Conservation (phyloP, 2,797 vertebrate species). For the Borostomias antarcticus region DNA sequence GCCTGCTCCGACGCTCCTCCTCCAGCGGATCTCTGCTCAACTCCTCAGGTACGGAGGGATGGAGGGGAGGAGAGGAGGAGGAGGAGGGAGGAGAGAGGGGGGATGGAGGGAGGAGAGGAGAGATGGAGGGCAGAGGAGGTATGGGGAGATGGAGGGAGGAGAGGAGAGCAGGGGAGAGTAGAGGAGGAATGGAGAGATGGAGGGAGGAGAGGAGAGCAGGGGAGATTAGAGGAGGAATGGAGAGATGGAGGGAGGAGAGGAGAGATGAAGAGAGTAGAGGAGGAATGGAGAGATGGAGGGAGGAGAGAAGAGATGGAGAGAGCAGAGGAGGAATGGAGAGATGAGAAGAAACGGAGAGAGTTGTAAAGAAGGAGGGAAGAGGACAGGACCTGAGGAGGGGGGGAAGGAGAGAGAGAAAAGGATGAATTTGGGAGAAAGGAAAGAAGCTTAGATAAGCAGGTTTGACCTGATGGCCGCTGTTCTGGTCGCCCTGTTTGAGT, state of each 20-base stretch:
- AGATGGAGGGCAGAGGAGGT: background rate
- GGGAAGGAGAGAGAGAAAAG: too few relatives aligned
- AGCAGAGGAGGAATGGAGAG: background rate
- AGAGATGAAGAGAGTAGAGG: background rate
- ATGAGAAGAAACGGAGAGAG: background rate
- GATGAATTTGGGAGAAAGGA: background rate
- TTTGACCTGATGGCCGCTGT: background rate
- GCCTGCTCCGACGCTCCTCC: constrained; percentile 74
- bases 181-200: background rate
- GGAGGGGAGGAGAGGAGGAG: background rate
- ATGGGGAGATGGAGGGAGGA: background rate
- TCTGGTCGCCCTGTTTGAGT: too few relatives aligned
- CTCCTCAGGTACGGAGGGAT: constrained; percentile 78
- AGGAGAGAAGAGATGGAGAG: background rate
- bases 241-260: background rate
- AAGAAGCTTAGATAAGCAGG: background rate
- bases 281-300: background rate
- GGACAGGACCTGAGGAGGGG: background rate
- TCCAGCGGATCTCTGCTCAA: constrained; percentile 77
- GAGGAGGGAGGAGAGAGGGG: background rate
- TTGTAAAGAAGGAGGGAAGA: background rate
- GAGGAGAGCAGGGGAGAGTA: too few relatives aligned
- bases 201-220: background rate
- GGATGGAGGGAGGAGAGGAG: background rate
- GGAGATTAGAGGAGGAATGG: constrained; percentile 29